phyloP scores from a whole-genome alignment of 2,113 vertebrate genomes.

The Nothoprocta perdicaria region DNA sequence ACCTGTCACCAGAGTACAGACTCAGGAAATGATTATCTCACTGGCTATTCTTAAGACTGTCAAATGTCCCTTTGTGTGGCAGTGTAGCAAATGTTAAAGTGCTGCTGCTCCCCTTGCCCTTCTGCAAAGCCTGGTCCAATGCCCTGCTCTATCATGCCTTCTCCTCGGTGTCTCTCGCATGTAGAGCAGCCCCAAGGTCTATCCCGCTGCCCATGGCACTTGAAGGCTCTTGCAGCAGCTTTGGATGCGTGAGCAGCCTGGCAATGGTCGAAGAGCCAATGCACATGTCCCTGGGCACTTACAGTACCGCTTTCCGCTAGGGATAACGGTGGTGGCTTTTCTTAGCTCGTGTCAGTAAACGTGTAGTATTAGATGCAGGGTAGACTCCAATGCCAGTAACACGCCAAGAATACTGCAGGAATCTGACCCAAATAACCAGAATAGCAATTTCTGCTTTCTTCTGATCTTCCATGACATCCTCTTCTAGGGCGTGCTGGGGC shows the following conservation, averaged over 20 bases:
- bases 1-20: not conserved
- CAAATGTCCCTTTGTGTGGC: not conserved
- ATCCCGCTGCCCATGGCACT: not conserved
- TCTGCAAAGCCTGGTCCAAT: accelerated
- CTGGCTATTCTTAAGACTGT: not conserved
- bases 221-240: not conserved
- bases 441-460: not conserved
- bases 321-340: not conserved
- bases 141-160: not conserved
- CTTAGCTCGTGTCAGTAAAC: not conserved
- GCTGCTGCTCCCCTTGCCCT: not conserved
- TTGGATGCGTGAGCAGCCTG: not conserved
- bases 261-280: accelerated
- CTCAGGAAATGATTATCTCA: not conserved
- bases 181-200: not conserved
- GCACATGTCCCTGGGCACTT: not conserved
- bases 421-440: not conserved
- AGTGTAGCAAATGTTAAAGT: not conserved
- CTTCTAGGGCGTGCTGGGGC: not conserved
- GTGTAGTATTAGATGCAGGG: not conserved
- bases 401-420: not conserved
- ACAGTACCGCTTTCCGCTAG: not conserved
- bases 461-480: not conserved
- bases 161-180: not conserved
- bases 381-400: not conserved